Evolutionary conservation across 2,797 vertebrate genomes (phyloP).

Genomic region (Macroramphosus scolopax): DNA sequence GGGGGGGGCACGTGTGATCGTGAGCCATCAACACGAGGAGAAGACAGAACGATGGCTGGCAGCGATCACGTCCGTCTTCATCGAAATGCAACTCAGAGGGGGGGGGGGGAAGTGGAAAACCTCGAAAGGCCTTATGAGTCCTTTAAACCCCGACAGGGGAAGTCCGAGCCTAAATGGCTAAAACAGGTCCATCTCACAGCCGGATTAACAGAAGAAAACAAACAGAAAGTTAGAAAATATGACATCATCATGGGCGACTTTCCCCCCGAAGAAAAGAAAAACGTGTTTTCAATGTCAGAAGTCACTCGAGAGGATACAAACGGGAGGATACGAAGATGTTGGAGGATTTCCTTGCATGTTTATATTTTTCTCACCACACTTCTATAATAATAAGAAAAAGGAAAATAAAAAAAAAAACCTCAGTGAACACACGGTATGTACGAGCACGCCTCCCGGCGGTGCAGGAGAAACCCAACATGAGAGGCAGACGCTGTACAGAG

Average conservation of each 20-base stretch:
- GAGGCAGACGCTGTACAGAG: constrained; percentile 69
- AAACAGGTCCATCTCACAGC: constrained; percentile 54
- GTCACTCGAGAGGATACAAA: no score
- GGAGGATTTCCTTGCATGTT: constrained; percentile 49
- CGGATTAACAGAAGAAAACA: no score
- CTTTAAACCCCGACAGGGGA: constrained; percentile 14
- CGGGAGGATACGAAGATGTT: constrained; percentile 28
- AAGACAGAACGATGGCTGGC: constrained; percentile 50
- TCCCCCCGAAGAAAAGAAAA: constrained; percentile 12
- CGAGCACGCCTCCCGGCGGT: constrained; percentile 58
- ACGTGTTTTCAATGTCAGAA: no score
- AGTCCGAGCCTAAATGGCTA: constrained; percentile 19
- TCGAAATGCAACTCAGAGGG: constrained; percentile 11
- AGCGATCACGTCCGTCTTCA: constrained; percentile 39
- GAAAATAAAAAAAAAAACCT: not conserved
- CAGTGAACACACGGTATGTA: constrained; percentile 27
- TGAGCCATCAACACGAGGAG: constrained; percentile 50
- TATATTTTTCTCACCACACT: constrained; percentile 43
- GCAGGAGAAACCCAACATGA: constrained; percentile 42
- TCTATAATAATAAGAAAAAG: constrained; percentile 17
- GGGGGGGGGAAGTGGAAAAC: constrained; percentile 18
- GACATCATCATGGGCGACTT: constrained; percentile 47
- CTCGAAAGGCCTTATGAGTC: constrained; percentile 24
- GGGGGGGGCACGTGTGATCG: constrained; percentile 44
- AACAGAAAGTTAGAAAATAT: constrained; percentile 42